A percentile compares a stretch with the other conserved stretches of the same genome.
Conservation (phyloP, 2,888 invertebrate genomes). For the Microdon myrmicae region DNA sequence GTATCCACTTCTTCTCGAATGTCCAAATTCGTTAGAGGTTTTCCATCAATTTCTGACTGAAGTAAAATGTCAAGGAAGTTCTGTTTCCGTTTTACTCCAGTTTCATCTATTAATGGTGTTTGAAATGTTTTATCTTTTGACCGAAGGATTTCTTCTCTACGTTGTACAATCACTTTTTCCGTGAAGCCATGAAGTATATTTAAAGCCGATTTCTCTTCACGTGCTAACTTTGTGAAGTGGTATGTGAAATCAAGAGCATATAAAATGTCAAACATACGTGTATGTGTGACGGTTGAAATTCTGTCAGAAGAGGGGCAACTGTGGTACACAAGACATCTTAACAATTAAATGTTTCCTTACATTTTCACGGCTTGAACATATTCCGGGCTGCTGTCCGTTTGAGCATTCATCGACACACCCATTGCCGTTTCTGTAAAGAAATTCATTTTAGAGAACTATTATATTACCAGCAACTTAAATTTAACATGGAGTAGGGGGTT, state of each 20-base stretch:
- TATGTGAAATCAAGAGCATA: conserved; percentile 63
- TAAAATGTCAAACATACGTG: conserved; percentile 64
- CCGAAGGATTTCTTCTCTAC: conserved; percentile 63
- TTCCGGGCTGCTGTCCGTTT: conserved; percentile 74
- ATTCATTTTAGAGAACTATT: too few species aligned
- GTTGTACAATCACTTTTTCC: conserved; percentile 69
- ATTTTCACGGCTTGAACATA: conserved; percentile 80
- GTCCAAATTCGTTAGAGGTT: conserved; percentile 70
- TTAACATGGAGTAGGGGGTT: too few species aligned
- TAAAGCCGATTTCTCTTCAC: conserved; percentile 68
- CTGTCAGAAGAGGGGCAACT: conserved; percentile 53
- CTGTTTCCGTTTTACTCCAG: conserved; percentile 72
- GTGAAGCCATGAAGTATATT: conserved; percentile 69
- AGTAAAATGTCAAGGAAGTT: conserved; percentile 77
- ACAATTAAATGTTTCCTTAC: conserved; percentile 68
- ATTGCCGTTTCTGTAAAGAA: conserved; percentile 81
- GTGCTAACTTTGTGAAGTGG: conserved; percentile 71
- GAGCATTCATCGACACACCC: conserved; percentile 81
- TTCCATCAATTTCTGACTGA: conserved; percentile 71
- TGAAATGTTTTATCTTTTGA: conserved; percentile 31
- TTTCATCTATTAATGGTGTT: conserved; percentile 63
- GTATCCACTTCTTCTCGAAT: conserved; percentile 79
- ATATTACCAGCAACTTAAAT: too few species aligned
- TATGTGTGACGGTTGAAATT: conserved; percentile 63
- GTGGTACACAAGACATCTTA: not conserved